A percentile compares a stretch with the other conserved stretches of the same genome.
These are phyloP conservation scores for Drosophila suzukii DNA, from an alignment of 1,140 invertebrate species.

Conservation along the genomic window DNA sequence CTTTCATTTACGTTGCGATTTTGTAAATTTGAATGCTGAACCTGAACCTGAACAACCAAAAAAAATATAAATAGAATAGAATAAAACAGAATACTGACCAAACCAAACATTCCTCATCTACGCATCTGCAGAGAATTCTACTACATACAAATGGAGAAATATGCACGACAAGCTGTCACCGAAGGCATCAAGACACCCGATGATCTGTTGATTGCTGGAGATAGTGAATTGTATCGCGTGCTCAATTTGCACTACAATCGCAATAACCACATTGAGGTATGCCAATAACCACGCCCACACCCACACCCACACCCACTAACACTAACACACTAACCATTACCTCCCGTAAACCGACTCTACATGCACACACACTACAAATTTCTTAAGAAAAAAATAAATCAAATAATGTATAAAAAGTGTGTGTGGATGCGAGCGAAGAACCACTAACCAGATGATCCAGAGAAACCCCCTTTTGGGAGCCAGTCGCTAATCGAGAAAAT, in stretches of 20 bases:
- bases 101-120: slow-evolving; percentile 81
- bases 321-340: slow-evolving; percentile 32
- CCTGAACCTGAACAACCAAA: slow-evolving; percentile 1
- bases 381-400: neutral
- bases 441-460: slow-evolving; percentile 30
- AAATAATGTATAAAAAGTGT: slow-evolving; percentile 13
- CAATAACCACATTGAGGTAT: slow-evolving; percentile 99
- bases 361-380: slow-evolving; percentile 20
- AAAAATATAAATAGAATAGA: slow-evolving; percentile 43
- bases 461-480: slow-evolving; percentile 6
- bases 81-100: slow-evolving; percentile 69
- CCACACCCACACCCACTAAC: slow-evolving; percentile 20
- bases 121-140: slow-evolving; percentile 97
- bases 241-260: slow-evolving; percentile 99
- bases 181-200: slow-evolving; percentile 97
- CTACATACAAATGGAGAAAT: slow-evolving; percentile 99
- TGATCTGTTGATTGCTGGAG: slow-evolving; percentile 95
- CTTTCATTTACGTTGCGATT: slow-evolving; percentile 43
- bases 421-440: slow-evolving; percentile 16
- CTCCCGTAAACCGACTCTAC: slow-evolving; percentile 27
- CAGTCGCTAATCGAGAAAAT: slow-evolving; percentile 43
- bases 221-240: slow-evolving; percentile 98
- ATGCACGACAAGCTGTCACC: slow-evolving; percentile 97
- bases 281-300: slow-evolving; percentile 55
- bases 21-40: slow-evolving; percentile 80